Base-by-base conservation (phyloP, 2,113 vertebrate species). In the Phaethon lepturus region DNA sequence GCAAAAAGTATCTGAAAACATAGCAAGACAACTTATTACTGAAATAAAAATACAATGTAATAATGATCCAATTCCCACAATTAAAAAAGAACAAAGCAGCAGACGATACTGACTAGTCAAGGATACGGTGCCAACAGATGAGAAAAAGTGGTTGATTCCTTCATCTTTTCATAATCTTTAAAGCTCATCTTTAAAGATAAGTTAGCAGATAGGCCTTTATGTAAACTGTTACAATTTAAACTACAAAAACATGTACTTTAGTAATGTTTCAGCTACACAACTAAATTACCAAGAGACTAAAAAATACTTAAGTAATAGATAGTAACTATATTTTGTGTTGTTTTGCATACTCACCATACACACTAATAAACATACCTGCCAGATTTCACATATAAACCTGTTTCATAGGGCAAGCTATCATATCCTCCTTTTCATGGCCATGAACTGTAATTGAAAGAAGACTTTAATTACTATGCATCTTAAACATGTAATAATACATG, bases 381-480 rank as follows among this genome's bases (percentile, higher is more conserved):
- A 98, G 97, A 98, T 96, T 97, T 98, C 96, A 98, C 97, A 97
- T 86, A 97, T 97, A 98, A 98, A 95, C 87, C 95, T 97, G 97
- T 98, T 98, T 98, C 98, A 97, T 89, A 98, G 79, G 97, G 83
- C 93, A 94, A 97, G 91, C 81, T 98, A 98, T 97, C 98, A 97
- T 96, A 95, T 98, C 96, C 97, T 98, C 92, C 93, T 98, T 98
- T 97, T 97, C 98, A 98, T 98, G 97, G 97, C 98, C 98, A 96
- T 93, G 77, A 96, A 96, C 98, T 98, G 94, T 77, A 98, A 98
- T 24, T 92, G 79, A 91, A 90, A 89, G 35, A 90, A 84, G 24
- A 62, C 38, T 78, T 42, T 53, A 69, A 94, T 96, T 94, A 97
- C 42, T 66, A 17, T 22, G 15, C 20, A 78, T 7, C 47, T 31